Evolutionary conservation across 2,797 vertebrate genomes (phyloP), one percentile per base, ranked within the genome.

Genomic region (Gymnothorax javanicus): DNA sequence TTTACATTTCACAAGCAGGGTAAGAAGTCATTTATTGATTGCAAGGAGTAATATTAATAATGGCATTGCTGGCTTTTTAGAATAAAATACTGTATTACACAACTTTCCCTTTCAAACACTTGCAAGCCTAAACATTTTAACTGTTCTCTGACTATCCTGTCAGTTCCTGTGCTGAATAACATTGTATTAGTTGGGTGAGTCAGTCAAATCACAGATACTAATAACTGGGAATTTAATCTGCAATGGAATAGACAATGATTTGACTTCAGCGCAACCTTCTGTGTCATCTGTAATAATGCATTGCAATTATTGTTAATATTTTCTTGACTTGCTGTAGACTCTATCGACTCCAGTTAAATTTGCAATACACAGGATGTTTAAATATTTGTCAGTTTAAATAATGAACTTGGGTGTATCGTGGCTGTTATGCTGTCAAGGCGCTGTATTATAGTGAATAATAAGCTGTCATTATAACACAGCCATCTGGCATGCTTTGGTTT

Each of bases 381-480:
- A 59, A 84, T 9, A 4, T 59, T 43, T 84, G 17, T 84, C 57
- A 64, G 58, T 84, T 84, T 20, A 43, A 64, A 84, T 84, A 84
- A 84, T 64, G 43, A 43, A 15, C 59, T 43, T 43, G 58, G 84
- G 62, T 60, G 33, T 52, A 71, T 33, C 23, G 20, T 69, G 43
- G 20, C 84, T 69, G 11, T 52, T 69, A 69, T 20, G 57, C 57
- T 84, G 84, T 62, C 83, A 77, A 77, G 33, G 73, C 73, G 20
- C 73, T 50, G 17, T 43, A 20, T 84, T 64, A 33, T 20, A 50
- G 11, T 50, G 58, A 33, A 20, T 57, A 82, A 83, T 27, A 59
- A 79, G 82, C 11, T 89, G 89, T 88, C 90, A 89, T 91, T 84
- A 88, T 86, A 90, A 91, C 79, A 85, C 88, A 90, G 88, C 92